phyloP scores from a whole-genome alignment of 2,113 vertebrate species.

The Tachysurus vachellii region DNA sequence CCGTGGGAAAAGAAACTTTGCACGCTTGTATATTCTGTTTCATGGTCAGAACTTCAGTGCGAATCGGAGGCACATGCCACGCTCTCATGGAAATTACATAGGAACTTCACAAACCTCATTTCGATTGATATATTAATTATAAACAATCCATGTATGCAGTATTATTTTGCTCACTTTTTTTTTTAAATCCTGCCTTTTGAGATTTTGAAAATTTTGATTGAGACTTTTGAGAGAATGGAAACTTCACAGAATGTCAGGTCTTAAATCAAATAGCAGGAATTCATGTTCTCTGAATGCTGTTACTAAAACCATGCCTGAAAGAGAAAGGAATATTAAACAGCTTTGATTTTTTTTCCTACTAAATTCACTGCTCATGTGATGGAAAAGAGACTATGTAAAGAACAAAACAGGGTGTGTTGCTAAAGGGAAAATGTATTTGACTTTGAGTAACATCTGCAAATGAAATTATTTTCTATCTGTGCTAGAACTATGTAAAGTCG shows the following conservation, averaged over 20 bases:
- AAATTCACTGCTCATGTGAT: background rate
- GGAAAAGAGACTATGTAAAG: background rate
- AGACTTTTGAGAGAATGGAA: conserved; percentile 19
- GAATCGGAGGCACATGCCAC: conserved; percentile 55
- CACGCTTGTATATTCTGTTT: conserved; percentile 70
- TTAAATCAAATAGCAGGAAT: conserved; percentile 40
- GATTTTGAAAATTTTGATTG: conserved; percentile 23
- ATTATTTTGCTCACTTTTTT: conserved; percentile 67
- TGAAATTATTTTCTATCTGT: no score
- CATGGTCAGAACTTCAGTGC: conserved; percentile 70
- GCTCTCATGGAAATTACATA: conserved; percentile 72
- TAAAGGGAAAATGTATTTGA: background rate
- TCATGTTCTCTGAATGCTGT: conserved; percentile 27
- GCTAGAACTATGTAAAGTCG: background rate
- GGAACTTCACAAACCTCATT: conserved; percentile 63
- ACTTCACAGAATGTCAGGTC: conserved; percentile 27
- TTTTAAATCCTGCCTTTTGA: conserved; percentile 51
- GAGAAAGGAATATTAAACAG: background rate
- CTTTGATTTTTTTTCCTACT: background rate
- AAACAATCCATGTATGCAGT: conserved; percentile 63
- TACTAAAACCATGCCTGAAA: conserved; percentile 15
- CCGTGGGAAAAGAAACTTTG: conserved; percentile 59
- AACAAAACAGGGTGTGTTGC: background rate
- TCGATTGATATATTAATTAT: conserved; percentile 69
- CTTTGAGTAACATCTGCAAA: background rate